A percentile compares a stretch with the other conserved stretches of the same genome.
Evolutionary conservation across 1,140 invertebrate species (phyloP).

Genomic region (Penaeus indicus): DNA sequence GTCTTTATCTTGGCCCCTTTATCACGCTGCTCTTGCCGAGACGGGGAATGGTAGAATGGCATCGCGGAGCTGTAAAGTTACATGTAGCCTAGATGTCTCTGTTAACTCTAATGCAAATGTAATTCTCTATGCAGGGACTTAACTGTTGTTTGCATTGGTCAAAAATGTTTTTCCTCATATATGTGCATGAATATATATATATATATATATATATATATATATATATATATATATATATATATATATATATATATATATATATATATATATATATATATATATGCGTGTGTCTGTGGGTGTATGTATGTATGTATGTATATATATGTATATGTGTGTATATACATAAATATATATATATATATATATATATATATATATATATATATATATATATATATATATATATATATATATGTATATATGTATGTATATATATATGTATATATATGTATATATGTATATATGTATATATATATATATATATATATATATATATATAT

Average conservation of each 20-base stretch:
- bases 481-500: too few species aligned
- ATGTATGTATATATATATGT: constrained; percentile 25
- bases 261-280: constrained; percentile 11
- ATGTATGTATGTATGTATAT: not conserved
- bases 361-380: constrained; percentile 30
- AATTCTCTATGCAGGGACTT: too few species aligned
- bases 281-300: not conserved
- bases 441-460: too few species aligned
- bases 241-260: constrained; percentile 14
- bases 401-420: constrained; percentile 39
- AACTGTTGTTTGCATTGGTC: too few species aligned
- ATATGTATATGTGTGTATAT: not conserved
- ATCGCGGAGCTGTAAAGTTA: too few species aligned
- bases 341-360: constrained; percentile 16
- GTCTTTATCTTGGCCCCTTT: too few species aligned
- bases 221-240: constrained; percentile 33
- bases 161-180: too few species aligned
- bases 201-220: constrained; percentile 14
- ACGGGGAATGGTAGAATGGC: too few species aligned
- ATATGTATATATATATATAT: too few species aligned
- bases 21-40: too few species aligned
- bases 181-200: not conserved
- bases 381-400: constrained; percentile 31
- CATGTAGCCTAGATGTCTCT: too few species aligned
- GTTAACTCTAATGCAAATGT: too few species aligned